Conservation (phyloP, 2,797 vertebrate species). For the Labeo calbasu region DNA sequence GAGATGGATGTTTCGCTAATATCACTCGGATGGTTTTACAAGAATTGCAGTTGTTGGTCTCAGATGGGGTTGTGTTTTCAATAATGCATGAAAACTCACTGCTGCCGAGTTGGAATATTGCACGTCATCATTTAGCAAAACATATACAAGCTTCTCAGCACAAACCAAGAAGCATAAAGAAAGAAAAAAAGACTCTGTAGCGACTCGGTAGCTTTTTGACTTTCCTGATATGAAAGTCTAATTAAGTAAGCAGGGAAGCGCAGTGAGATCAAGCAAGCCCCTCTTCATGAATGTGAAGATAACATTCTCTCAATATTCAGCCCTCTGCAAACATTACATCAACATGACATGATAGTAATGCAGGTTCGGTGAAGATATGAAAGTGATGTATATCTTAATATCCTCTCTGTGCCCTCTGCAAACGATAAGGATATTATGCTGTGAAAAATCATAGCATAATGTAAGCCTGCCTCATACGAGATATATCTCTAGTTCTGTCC, state of each 20-base stretch:
- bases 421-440: conserved; percentile 51
- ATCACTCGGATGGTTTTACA: conserved; percentile 58
- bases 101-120: not conserved
- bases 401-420: conserved; percentile 47
- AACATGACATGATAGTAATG: conserved; percentile 48
- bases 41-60: conserved; percentile 58
- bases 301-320: conserved; percentile 46
- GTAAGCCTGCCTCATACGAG: conserved; percentile 19
- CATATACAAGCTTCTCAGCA: not conserved
- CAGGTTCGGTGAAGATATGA: conserved; percentile 45
- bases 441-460: conserved; percentile 43
- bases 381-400: conserved; percentile 55
- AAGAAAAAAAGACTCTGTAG: not conserved
- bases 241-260: conserved; percentile 54
- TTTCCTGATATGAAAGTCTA: conserved; percentile 55
- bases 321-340: conserved; percentile 43
- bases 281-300: conserved; percentile 40
- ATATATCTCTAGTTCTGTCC: conserved; percentile 35
- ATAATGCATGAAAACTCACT: conserved; percentile 65
- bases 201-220: conserved; percentile 45
- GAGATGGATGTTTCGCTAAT: conserved; percentile 56
- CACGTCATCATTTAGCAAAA: conserved; percentile 29
- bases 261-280: conserved; percentile 42
- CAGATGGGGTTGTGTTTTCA: conserved; percentile 65
- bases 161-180: conserved; percentile 3